These are phyloP conservation scores for Eulemur macaco DNA, from an alignment of 2,113 vertebrate species.

Conservation along the genomic window DNA sequence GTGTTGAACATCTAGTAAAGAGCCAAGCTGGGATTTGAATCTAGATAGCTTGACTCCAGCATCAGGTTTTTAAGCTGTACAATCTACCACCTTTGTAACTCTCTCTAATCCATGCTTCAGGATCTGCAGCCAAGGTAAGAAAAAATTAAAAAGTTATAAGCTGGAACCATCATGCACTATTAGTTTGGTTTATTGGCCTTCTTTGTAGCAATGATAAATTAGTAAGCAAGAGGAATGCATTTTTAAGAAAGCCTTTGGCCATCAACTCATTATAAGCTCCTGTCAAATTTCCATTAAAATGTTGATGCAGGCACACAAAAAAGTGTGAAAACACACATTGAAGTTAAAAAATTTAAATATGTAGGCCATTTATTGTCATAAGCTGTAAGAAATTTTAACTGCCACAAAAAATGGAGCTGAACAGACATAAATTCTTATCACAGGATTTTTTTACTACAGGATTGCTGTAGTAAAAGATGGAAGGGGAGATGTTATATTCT, in stretches of 20 bases:
- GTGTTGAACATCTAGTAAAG: background rate
- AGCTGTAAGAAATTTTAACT: background rate
- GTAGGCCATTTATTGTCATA: background rate
- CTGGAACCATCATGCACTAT: background rate
- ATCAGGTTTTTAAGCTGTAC: background rate
- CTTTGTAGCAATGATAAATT: background rate
- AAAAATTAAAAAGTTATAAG: background rate
- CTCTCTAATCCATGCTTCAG: background rate
- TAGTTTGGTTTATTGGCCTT: background rate
- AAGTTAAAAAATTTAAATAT: background rate
- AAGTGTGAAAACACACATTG: background rate
- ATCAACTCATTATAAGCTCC: background rate
- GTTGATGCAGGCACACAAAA: background rate
- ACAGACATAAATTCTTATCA: background rate
- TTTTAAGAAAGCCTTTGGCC: background rate
- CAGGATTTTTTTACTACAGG: background rate
- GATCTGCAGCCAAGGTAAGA: background rate
- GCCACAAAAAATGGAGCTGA: background rate
- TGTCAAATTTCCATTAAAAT: background rate
- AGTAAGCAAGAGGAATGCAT: background rate
- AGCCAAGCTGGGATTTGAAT: background rate
- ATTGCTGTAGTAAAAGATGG: background rate
- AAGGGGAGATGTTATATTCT: background rate
- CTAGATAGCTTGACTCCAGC: background rate
- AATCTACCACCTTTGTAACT: background rate